Evolutionary conservation across 2,888 invertebrate genomes (phyloP), one percentile per base, ranked within the genome.

Genomic region (Dasysyrphus tricinctus): DNA sequence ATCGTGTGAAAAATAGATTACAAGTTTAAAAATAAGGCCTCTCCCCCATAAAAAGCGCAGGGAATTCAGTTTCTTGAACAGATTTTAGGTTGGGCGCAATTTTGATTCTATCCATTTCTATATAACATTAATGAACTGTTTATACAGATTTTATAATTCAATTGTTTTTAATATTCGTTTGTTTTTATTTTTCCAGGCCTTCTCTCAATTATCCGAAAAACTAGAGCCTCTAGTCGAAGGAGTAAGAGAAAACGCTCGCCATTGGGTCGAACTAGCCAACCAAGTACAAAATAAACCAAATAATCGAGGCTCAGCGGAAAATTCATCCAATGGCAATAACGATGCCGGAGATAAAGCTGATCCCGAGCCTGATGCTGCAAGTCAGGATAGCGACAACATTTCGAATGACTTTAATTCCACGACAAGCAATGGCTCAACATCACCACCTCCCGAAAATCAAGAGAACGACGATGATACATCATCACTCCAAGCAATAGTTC

Each of bases 191-290:
- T 59, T 75, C 0, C 92, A 98, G 98, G 96, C 97, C 89, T 97
- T 98, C 92, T 96, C 97, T 72, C 94, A 95, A 59, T 93, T 98
- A 83, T 97, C 95, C n/a, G 94, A 96, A 39, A 95, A 96, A 88
- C 93, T 98, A 81, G 95, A 95, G 89, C 97, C 97, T 6, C 93
- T 98, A 92, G 95, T 97, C 9, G 96, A 96, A 54, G 96, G 98
- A 49, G 97, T 98, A 19, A 94, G 95, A 88, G 94, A 95, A 89
- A 98, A 98, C 92, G 95, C 97, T 78, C 94, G 94, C 47, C 96
- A 97, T 90, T 98, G 98, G 98, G 94, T 97, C 89, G 95, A 96
- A 80, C 93, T 97, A 88, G 95, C 97, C 69, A 90, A 91, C 51
- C 91, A 91, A 88, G 92, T 92, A 65, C 89, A 90, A 90, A 91